Percentiles rank a stretch among this genome's conserved stretches.
Evolutionary conservation across 2,113 vertebrate species (phyloP).

Genomic region (Stigmatopora nigra): DNA sequence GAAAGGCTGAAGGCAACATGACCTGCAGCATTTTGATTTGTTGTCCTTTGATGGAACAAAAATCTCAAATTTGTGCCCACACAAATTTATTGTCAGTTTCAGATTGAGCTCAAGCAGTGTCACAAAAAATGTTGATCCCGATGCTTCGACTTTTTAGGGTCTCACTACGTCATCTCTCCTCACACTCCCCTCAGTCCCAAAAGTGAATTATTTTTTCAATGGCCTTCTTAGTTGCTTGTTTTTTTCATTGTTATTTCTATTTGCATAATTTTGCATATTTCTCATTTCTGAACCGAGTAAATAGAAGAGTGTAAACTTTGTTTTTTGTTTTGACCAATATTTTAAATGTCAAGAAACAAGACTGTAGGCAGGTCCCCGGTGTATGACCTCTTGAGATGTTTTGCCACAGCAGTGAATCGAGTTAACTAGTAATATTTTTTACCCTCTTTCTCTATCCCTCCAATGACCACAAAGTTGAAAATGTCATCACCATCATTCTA

Average conservation of each 20-base stretch:
- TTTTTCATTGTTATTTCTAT: slow-evolving; percentile 20
- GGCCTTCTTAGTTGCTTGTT: slow-evolving; percentile 19
- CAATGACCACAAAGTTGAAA: not conserved
- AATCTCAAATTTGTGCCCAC: not conserved
- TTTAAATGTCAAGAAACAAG: slow-evolving; percentile 5
- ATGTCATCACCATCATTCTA: not conserved
- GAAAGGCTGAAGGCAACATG: not conserved
- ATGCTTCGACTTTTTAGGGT: slow-evolving; percentile 38
- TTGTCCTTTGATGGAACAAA: not conserved
- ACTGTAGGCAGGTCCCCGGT: slow-evolving; percentile 1
- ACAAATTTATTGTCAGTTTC: not conserved
- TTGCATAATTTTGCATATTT: slow-evolving; percentile 11
- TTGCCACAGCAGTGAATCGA: not conserved
- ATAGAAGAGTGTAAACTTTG: not conserved
- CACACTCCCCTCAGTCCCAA: slow-evolving; percentile 35
- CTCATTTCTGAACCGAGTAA: not conserved
- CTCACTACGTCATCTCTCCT: slow-evolving; percentile 42
- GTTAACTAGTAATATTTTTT: not conserved
- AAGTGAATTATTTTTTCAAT: slow-evolving; percentile 24
- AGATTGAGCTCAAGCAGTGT: not conserved
- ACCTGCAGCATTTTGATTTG: not conserved
- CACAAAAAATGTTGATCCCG: not conserved
- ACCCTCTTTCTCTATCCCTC: not conserved
- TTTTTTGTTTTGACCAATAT: slow-evolving; percentile 2
- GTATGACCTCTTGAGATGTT: not conserved